Percentiles rank a stretch among this genome's conserved stretches.
phyloP scores from a whole-genome alignment of 2,888 invertebrate species.

The Drosophila birchii region DNA sequence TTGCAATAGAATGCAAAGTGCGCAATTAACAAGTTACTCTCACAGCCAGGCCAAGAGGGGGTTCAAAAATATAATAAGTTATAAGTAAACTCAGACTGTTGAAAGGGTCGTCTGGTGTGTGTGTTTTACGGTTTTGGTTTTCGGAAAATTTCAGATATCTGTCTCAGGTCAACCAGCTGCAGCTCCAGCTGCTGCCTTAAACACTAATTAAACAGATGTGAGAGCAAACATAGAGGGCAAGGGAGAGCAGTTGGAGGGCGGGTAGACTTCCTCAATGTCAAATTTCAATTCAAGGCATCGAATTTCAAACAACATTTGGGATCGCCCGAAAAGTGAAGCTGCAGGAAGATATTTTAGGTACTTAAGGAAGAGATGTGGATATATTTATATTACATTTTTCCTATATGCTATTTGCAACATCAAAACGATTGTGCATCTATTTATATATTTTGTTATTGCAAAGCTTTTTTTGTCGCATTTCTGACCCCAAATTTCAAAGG shows the following conservation, averaged over 20 bases:
- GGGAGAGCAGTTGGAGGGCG: background rate
- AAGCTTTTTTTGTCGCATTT: too few species aligned
- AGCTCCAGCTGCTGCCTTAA: slow-evolving; percentile 35
- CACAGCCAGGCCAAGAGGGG: background rate
- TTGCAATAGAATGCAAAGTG: slow-evolving; percentile 75
- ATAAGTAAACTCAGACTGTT: slow-evolving; percentile 29
- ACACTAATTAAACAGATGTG: slow-evolving; percentile 44
- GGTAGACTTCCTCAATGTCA: slow-evolving; percentile 30
- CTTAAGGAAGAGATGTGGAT: background rate
- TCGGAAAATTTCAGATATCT: slow-evolving; percentile 5
- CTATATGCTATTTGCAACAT: background rate
- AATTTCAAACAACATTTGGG: slow-evolving; percentile 31
- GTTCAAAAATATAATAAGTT: slow-evolving; percentile 11
- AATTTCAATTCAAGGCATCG: slow-evolving; percentile 37
- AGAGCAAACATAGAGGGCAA: slow-evolving; percentile 11
- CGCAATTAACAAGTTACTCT: slow-evolving; percentile 66
- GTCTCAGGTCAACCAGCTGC: slow-evolving; percentile 30
- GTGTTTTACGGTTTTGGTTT: slow-evolving; percentile 14
- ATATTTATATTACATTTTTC: too few species aligned
- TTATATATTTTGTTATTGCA: too few species aligned
- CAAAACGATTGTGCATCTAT: background rate
- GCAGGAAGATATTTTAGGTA: background rate
- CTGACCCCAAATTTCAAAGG: too few species aligned
- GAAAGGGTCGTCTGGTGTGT: slow-evolving; percentile 10
- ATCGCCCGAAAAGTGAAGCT: background rate